Evolutionary conservation across 2,888 invertebrate species (phyloP), one percentile per base, ranked within the genome.

Genomic region (Lasioglossum zephyrum): DNA sequence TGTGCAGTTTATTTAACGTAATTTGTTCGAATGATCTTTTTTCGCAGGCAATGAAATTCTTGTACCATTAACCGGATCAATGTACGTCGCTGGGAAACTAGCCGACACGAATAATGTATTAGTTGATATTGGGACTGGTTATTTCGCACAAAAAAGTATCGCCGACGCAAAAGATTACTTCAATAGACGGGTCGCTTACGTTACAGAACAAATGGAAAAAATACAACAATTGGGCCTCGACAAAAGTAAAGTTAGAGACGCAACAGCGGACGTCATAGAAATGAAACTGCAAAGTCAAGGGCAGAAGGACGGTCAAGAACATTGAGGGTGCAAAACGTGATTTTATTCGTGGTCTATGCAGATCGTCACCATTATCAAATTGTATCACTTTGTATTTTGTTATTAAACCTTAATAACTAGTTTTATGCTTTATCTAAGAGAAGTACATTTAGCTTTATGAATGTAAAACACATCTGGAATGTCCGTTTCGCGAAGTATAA

Each of bases 61-160:
- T 39, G 99, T 99, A 26, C 99, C 99, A 2, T 96, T 99, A 22
- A 99, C 99, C 22, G 98, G 98, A 92, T 99, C 99, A 96, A 99
- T 99, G 98, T 99, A 99, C 96, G 99, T 99, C 69, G 98, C 98
- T 69, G 99, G 99, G 4, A 97, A 97, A 92, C 96, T 99, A 84
- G 96, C 97, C 85, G 98, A 99, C 94, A 97, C 98, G 57, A 97
- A 98, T 80, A 97, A 97, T 95, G 98, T 99, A 78, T 96, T 99
- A 57, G 98, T 99, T 90, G 99, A 99, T 95, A 97, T 99, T 93
- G 99, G 99, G 77, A 99, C 99, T 77, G 99, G 99, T 87, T 99
- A 99, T 95, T 99, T 98, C 96, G 98, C 98, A 31, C 98, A 99
- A 95, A 99, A 99, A 97, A 97, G 97, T 92, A 96, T 98, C 85